These are phyloP conservation scores for Ceriagrion tenellum DNA, from an alignment of 2,888 invertebrate genomes.

Conservation along the genomic window DNA sequence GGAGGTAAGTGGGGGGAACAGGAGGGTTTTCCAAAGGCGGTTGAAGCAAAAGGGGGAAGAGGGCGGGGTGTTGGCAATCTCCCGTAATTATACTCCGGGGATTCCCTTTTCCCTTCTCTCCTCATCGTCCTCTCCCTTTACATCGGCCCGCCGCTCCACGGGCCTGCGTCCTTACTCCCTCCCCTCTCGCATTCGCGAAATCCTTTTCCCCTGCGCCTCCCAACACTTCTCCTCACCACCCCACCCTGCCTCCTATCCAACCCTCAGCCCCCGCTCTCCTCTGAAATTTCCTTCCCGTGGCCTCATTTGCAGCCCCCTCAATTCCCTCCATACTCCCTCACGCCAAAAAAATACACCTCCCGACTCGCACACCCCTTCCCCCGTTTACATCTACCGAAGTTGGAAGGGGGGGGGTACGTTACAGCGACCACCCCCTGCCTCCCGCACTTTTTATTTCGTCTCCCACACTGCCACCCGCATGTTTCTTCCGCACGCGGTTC, in stretches of 20 bases:
- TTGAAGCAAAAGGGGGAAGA: not conserved
- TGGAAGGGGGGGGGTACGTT: not conserved
- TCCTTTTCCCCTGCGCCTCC: not conserved
- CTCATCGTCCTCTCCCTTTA: not conserved
- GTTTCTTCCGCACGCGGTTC: not conserved
- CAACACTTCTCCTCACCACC: not conserved
- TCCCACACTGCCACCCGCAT: not conserved
- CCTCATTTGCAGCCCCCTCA: constrained; percentile 33
- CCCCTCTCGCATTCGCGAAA: not conserved
- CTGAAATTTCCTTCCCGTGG: constrained; percentile 43
- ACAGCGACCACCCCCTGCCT: too few relatives aligned
- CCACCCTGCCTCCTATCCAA: not conserved
- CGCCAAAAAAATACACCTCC: not conserved
- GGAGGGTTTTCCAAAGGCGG: not conserved
- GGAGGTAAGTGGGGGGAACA: not conserved
- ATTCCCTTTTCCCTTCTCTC: constrained; percentile 54
- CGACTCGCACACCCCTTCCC: too few relatives aligned
- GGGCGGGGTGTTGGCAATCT: constrained; percentile 61
- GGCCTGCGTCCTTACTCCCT: too few relatives aligned
- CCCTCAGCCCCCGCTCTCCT: not conserved
- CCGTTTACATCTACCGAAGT: too few relatives aligned
- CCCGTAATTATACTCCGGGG: constrained; percentile 62
- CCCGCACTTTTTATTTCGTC: not conserved
- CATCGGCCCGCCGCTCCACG: not conserved
- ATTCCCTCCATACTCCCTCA: not conserved